These are phyloP conservation scores for Calyptomena viridis DNA, from an alignment of 2,113 vertebrate species.

Conservation along the genomic window DNA sequence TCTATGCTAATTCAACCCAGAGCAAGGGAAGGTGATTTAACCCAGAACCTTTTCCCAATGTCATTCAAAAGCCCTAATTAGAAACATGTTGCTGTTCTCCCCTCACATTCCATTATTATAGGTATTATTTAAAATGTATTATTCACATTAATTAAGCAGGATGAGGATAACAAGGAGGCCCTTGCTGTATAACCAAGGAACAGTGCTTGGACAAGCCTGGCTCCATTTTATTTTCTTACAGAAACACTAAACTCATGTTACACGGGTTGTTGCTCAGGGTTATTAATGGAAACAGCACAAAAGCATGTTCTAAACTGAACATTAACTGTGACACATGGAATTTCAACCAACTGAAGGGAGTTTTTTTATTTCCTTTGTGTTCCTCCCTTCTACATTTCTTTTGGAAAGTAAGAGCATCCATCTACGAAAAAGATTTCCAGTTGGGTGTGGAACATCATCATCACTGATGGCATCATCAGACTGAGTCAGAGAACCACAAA, in stretches of 20 bases:
- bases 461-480: background rate
- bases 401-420: background rate
- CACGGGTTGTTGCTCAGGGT: background rate
- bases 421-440: background rate
- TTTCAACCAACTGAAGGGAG: background rate
- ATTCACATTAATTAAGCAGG: conserved; percentile 26
- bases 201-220: background rate
- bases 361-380: background rate
- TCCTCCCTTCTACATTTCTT: background rate
- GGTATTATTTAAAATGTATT: conserved; percentile 12
- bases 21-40: conserved; percentile 50
- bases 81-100: background rate
- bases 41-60: conserved; percentile 37
- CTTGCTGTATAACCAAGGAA: background rate
- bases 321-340: background rate
- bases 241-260: background rate
- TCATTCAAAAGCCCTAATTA: conserved; percentile 62
- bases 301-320: background rate
- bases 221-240: background rate
- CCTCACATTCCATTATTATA: background rate
- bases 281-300: background rate
- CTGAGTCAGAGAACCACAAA: background rate
- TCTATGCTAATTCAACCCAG: conserved; percentile 62
- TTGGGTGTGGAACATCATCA: background rate
- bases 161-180: background rate